phyloP scores from a whole-genome alignment of 2,888 invertebrate genomes.

The Conus canariensis region DNA sequence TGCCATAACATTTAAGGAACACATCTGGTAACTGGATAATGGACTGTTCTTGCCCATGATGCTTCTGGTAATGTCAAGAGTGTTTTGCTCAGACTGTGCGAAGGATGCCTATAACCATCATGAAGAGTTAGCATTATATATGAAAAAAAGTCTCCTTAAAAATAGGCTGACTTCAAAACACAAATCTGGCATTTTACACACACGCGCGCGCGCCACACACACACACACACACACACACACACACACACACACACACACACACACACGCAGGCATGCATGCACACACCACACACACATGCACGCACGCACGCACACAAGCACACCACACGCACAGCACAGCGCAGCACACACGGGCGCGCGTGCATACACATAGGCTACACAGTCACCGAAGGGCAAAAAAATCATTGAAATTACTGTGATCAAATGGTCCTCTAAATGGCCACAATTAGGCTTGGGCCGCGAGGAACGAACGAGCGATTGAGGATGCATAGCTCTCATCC shows the following conservation, averaged over 20 bases:
- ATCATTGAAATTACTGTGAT: neutral
- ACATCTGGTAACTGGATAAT: too few species aligned
- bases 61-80: too few species aligned
- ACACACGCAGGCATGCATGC: too few species aligned
- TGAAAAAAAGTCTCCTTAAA: too few species aligned
- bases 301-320: neutral
- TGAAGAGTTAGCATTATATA: too few species aligned
- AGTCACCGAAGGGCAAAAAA: neutral
- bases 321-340: conserved; percentile 1
- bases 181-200: neutral
- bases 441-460: neutral
- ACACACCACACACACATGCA: too few species aligned
- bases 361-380: neutral
- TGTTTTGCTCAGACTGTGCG: too few species aligned
- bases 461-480: neutral
- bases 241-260: too few species aligned
- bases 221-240: neutral
- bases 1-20: too few species aligned
- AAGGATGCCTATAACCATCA: too few species aligned
- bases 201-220: neutral
- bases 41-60: too few species aligned
- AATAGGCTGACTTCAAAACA: too few species aligned
- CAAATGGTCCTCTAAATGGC: neutral
- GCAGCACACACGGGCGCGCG: neutral
- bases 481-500: neutral